These are phyloP conservation scores for Grallaria varia DNA, from an alignment of 2,113 vertebrate species.

Conservation along the genomic window DNA sequence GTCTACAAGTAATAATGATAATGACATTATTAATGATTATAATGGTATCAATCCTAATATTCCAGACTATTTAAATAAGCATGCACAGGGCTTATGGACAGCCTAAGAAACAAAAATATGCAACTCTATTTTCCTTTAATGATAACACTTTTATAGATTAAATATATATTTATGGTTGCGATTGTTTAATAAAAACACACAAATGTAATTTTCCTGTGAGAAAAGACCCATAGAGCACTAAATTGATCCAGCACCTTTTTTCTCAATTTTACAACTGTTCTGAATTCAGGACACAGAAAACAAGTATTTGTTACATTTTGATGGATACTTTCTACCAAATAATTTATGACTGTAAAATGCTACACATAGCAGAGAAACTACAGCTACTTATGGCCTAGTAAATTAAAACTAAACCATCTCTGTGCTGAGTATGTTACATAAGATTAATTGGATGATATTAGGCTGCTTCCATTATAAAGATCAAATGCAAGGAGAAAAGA, in stretches of 20 bases:
- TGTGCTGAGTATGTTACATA: constrained; percentile 22
- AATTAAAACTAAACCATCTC: constrained; percentile 70
- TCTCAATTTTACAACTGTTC: constrained; percentile 2
- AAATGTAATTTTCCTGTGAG: neutral
- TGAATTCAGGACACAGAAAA: constrained; percentile 61
- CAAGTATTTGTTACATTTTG: constrained; percentile 62
- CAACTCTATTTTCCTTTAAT: neutral
- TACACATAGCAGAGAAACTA: constrained; percentile 42
- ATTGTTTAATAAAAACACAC: neutral
- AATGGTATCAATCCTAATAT: neutral
- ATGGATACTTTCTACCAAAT: constrained; percentile 71
- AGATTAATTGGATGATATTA: constrained; percentile 70
- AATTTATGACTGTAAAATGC: constrained; percentile 69
- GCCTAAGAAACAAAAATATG: neutral
- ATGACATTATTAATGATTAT: neutral
- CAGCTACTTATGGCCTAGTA: constrained; percentile 56
- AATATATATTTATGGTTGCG: neutral
- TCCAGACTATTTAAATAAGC: neutral
- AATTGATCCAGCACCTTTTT: neutral
- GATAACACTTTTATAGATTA: neutral
- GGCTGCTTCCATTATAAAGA: constrained; percentile 60
- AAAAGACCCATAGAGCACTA: neutral
- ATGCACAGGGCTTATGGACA: neutral
- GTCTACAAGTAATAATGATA: neutral
- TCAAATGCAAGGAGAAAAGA: constrained; percentile 61